Percentiles rank a stretch among this genome's conserved stretches.
phyloP scores from a whole-genome alignment of 2,888 invertebrate genomes.

The Sinelater perroti region DNA sequence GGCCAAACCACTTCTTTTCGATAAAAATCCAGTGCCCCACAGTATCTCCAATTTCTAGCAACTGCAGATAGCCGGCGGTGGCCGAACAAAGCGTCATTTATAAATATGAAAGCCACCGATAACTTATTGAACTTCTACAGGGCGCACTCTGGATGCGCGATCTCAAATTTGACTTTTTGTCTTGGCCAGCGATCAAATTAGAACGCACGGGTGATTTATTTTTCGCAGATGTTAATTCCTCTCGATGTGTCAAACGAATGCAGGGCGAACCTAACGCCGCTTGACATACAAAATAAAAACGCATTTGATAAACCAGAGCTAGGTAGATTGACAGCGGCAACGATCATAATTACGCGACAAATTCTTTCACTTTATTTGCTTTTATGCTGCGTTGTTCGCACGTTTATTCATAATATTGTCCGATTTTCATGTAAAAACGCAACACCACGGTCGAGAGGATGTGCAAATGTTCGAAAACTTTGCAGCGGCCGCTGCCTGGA shows the following conservation, averaged over 20 bases:
- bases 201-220: no score
- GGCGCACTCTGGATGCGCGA: no score
- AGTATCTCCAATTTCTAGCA: no score
- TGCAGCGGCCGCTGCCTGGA: background rate
- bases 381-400: slow-evolving; percentile 3
- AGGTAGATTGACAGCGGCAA: slow-evolving; percentile 1
- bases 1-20: slow-evolving; percentile 27
- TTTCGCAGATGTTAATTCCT: no score
- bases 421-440: slow-evolving; percentile 11
- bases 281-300: no score
- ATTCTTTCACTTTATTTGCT: slow-evolving; percentile 13
- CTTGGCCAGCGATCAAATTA: background rate
- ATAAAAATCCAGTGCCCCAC: slow-evolving; percentile 20
- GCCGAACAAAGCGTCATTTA: no score
- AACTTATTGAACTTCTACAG: background rate
- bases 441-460: slow-evolving; percentile 1
- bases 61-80: no score
- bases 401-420: slow-evolving; percentile 9
- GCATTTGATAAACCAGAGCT: background rate
- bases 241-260: no score
- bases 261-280: no score
- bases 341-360: background rate
- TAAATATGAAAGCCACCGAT: no score
- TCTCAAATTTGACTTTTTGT: background rate
- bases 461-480: slow-evolving; percentile 10